Percentiles rank a stretch among this genome's conserved stretches.
These are phyloP conservation scores for Drosophila carrolli DNA, from an alignment of 1,140 invertebrate species.

Conservation along the genomic window DNA sequence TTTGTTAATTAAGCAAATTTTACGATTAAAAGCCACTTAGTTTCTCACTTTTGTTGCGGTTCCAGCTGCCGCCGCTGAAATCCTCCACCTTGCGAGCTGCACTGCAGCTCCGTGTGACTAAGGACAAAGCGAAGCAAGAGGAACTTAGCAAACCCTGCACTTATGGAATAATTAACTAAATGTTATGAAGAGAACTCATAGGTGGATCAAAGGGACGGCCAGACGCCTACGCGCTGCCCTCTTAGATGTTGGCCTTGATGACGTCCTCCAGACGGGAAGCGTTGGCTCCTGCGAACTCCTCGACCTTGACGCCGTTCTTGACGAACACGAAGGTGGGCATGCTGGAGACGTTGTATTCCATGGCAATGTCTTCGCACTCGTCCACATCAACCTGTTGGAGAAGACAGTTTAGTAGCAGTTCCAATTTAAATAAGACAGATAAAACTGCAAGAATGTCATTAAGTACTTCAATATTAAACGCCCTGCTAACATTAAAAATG, in stretches of 20 bases:
- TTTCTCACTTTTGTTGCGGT: constrained; percentile 52
- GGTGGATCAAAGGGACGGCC: constrained; percentile 37
- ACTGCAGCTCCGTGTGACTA: constrained; percentile 14
- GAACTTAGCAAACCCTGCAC: constrained; percentile 43
- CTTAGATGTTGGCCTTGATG: constrained; percentile 56
- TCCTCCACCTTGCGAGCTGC: constrained; percentile 1
- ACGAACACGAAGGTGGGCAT: constrained; percentile 98
- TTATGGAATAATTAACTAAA: constrained; percentile 78
- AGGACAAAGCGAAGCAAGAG: background rate
- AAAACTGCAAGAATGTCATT: too few species aligned
- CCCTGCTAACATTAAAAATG: too few species aligned
- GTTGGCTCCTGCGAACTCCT: constrained; percentile 93
- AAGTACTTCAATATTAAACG: too few species aligned
- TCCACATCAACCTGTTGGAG: constrained; percentile 94
- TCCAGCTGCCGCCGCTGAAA: constrained; percentile 10
- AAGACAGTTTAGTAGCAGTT: background rate
- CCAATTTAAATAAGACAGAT: background rate
- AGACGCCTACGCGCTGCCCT: constrained; percentile 8
- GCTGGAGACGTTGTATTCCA: constrained; percentile 92
- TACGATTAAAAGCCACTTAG: constrained; percentile 72
- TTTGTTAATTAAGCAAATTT: constrained; percentile 65
- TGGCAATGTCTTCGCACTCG: constrained; percentile 92
- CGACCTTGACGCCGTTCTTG: constrained; percentile 90
- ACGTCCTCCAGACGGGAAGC: constrained; percentile 87
- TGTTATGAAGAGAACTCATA: constrained; percentile 51